Evolutionary conservation across 2,113 vertebrate species (phyloP).

Genomic region (Cottus gobio): DNA sequence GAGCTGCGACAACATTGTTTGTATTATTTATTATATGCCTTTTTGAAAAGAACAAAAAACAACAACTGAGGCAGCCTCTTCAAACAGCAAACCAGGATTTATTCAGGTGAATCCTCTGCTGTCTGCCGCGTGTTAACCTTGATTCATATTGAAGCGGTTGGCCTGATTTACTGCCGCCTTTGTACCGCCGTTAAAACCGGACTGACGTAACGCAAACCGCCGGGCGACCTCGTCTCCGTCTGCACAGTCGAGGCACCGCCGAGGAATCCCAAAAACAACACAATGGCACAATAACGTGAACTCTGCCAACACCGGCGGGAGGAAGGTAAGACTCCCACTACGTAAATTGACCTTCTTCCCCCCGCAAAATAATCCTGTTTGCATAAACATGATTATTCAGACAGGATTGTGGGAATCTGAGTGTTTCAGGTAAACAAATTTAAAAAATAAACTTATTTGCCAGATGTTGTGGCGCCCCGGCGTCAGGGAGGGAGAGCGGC

Average conservation of each 20-base stretch:
- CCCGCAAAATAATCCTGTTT: slow-evolving; percentile 37
- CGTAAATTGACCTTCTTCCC: slow-evolving; percentile 5
- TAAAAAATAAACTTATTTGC: slow-evolving; percentile 18
- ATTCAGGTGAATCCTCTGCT: slow-evolving; percentile 26
- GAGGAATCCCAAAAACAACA: slow-evolving; percentile 57
- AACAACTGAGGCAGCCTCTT: background rate
- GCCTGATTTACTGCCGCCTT: slow-evolving; percentile 44
- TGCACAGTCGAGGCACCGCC: slow-evolving; percentile 25
- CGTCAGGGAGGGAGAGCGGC: background rate
- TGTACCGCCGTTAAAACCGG: slow-evolving; percentile 34
- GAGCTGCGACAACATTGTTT: background rate
- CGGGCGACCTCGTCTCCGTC: slow-evolving; percentile 41
- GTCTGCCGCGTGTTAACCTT: slow-evolving; percentile 29
- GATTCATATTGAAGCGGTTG: slow-evolving; percentile 35
- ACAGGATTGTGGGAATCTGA: slow-evolving; percentile 3
- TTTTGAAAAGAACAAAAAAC: background rate
- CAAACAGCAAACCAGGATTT: background rate
- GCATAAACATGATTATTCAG: slow-evolving; percentile 7
- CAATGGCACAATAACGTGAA: slow-evolving; percentile 23
- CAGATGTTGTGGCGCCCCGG: slow-evolving; percentile 20
- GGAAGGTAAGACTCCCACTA: slow-evolving; percentile 20
- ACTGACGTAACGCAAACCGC: slow-evolving; percentile 55
- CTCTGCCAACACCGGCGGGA: slow-evolving; percentile 19
- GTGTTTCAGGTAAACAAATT: slow-evolving; percentile 27
- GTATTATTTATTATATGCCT: background rate